Base-by-base conservation (phyloP, 2,888 invertebrate species). In the Phymatocera aterrima region DNA sequence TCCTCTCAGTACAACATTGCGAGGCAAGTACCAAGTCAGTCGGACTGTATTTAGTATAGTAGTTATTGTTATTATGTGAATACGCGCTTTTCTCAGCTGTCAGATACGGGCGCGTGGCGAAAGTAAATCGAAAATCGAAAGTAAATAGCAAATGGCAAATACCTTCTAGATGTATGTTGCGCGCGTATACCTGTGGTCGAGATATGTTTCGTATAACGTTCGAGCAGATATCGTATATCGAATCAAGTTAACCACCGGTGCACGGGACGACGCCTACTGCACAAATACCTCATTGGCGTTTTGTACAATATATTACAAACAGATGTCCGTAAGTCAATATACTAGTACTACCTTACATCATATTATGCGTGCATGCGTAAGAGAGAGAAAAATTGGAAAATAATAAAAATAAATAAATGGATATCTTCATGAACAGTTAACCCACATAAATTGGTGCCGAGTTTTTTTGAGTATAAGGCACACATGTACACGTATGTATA, bases 51-150 rank as follows among this genome's bases (percentile, higher is more conserved):
- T n/a, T n/a, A n/a, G n/a, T n/a, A n/a, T n/a, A n/a, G n/a, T n/a
- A n/a, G n/a, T n/a, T n/a, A n/a, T n/a, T n/a, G n/a, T n/a, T n/a
- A n/a, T n/a, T n/a, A n/a, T 68, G 68, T 46, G 46, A 68, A 68
- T 72, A 72, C 51, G 43, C 43, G 51, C 34, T 57, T 75, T 57
- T 57, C 37, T 31, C n/a, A n/a, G n/a, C 40, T 34, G 40, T 75
- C 54, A 43, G 60, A 75, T n/a, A n/a, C n/a, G n/a, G n/a, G n/a
- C n/a, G 57, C 75, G 57, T 57, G 40, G 34, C 75, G 43, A 40
- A n/a, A 8, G 46, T 51, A 46, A 31, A 34, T 18, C 24, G 75
- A 75, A 75, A 75, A 75, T 40, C 75, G 75, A 75, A 57, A 75
- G 75, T 75, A 75, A 75, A 72, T 51, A 51, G 28, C 31, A n/a